Conservation (phyloP, 2,113 vertebrate species). For the Hepsetus odoe region DNA sequence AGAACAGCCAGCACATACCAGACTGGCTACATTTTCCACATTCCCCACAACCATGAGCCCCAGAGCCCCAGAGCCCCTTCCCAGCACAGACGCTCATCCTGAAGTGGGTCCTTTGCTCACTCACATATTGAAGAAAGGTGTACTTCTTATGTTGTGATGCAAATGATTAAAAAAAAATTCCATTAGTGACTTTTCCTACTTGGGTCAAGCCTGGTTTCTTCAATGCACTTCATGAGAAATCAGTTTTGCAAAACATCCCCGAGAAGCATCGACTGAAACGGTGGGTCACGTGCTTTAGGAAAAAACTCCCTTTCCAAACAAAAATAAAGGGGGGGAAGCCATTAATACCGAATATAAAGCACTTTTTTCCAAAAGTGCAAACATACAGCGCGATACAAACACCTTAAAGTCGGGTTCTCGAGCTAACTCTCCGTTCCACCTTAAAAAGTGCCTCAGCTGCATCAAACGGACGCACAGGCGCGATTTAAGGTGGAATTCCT, state of each 20-base stretch:
- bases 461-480: background rate
- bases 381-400: background rate
- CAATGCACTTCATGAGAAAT: background rate
- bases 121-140: background rate
- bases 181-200: too few species aligned
- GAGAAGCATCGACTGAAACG: constrained; percentile 20
- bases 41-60: background rate
- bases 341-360: too few species aligned
- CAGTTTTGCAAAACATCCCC: constrained; percentile 15
- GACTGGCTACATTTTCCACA: background rate
- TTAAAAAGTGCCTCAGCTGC: background rate
- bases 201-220: background rate
- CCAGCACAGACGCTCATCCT: background rate
- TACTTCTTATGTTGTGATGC: too few species aligned
- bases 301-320: too few species aligned
- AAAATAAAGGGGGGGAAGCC: too few species aligned
- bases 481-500: background rate
- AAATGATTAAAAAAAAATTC: too few species aligned
- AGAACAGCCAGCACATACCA: background rate
- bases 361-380: too few species aligned
- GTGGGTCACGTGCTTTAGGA: constrained; percentile 29
- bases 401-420: background rate
- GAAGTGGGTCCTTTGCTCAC: background rate
- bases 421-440: background rate
- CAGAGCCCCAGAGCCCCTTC: background rate